These are phyloP conservation scores for Sclerurus mexicanus DNA, from an alignment of 2,113 vertebrate genomes.

Conservation along the genomic window DNA sequence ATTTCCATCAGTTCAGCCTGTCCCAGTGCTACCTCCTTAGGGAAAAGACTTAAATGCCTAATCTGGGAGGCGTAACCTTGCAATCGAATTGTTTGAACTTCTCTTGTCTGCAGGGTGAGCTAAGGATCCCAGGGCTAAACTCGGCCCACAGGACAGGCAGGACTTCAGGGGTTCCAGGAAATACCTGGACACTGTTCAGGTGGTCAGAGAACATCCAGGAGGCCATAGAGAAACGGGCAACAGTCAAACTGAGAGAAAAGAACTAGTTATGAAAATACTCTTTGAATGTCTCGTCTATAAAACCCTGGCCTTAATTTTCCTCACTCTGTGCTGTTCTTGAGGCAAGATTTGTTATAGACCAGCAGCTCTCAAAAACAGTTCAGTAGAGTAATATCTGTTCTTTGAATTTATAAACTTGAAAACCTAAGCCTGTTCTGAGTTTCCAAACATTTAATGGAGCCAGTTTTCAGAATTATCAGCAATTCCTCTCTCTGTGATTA, in stretches of 20 bases:
- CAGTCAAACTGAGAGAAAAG: neutral
- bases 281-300: neutral
- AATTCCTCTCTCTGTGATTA: neutral
- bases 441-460: neutral
- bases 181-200: neutral
- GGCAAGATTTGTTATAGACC: neutral
- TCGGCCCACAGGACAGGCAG: neutral
- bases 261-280: neutral
- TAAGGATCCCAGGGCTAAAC: neutral
- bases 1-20: neutral
- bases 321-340: neutral
- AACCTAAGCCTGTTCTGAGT: neutral
- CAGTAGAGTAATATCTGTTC: neutral
- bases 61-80: neutral
- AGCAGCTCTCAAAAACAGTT: neutral
- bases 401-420: neutral
- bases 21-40: accelerated
- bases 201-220: neutral
- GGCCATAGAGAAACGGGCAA: neutral
- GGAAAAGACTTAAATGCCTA: neutral
- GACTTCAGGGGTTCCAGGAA: neutral
- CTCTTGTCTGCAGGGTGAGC: neutral
- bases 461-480: neutral
- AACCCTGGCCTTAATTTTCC: neutral
- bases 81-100: neutral